A percentile compares a stretch with the other conserved stretches of the same genome.
phyloP scores from a whole-genome alignment of 2,113 vertebrate species.

The Xenopus tropicalis region UCB_Xtro_10.0 CM004445.2:65488501-65489000 shows the following conservation, averaged over 20 bases:
- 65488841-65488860: slow-evolving; percentile 23
- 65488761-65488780: slow-evolving; percentile 33
- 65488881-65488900: slow-evolving; percentile 1
- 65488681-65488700: slow-evolving; percentile 39
- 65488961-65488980: neutral
- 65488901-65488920: neutral
- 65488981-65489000: neutral
- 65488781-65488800: slow-evolving; percentile 21
- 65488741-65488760: slow-evolving; percentile 21
- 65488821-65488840: slow-evolving; percentile 24
- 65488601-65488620: slow-evolving; percentile 21
- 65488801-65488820: slow-evolving; percentile 33
- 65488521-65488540: neutral
- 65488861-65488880: neutral
- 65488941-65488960: neutral
- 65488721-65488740: slow-evolving; percentile 42
- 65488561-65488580: neutral
- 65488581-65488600: slow-evolving; percentile 29
- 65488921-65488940: neutral
- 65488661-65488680: slow-evolving; percentile 44
- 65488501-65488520: slow-evolving; percentile 1
- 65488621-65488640: slow-evolving; percentile 27
- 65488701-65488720: slow-evolving; percentile 10
- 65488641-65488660: slow-evolving; percentile 29
- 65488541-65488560: neutral